phyloP scores from a whole-genome alignment of 2,888 invertebrate species.

The Leptinotarsa haldemani region DNA sequence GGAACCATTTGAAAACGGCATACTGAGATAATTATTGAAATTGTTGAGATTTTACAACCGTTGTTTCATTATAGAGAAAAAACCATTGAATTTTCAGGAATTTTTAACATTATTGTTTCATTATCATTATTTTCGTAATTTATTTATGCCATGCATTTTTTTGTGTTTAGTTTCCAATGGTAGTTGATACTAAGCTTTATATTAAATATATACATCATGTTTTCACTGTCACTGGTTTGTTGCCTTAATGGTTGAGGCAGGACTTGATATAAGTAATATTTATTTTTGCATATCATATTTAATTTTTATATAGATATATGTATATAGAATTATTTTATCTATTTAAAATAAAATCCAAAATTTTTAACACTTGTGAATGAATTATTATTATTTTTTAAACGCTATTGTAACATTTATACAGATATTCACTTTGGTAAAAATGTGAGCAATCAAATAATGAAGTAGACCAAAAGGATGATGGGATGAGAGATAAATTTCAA shows the following conservation, averaged over 20 bases:
- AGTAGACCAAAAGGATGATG: no score
- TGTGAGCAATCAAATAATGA: no score
- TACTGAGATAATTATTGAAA: slow-evolving; percentile 10
- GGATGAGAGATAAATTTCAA: no score
- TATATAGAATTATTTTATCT: slow-evolving; percentile 43
- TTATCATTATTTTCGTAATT: slow-evolving; percentile 15
- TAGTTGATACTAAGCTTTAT: slow-evolving; percentile 29
- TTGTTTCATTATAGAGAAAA: slow-evolving; percentile 12
- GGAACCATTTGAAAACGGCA: neutral
- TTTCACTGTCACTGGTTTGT: slow-evolving; percentile 25
- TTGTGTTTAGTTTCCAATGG: slow-evolving; percentile 12
- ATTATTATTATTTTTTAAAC: neutral
- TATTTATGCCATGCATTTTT: slow-evolving; percentile 24
- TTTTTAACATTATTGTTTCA: slow-evolving; percentile 9
- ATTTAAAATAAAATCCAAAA: slow-evolving; percentile 25
- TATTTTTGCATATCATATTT: slow-evolving; percentile 46
- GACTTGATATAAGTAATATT: slow-evolving; percentile 42
- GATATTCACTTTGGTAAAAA: no score
- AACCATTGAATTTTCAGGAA: slow-evolving; percentile 8
- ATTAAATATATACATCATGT: slow-evolving; percentile 25
- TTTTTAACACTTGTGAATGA: slow-evolving; percentile 4
- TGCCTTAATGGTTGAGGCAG: slow-evolving; percentile 31
- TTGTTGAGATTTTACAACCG: slow-evolving; percentile 17
- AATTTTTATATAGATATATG: slow-evolving; percentile 48
- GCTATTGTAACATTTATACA: neutral